phyloP scores from a whole-genome alignment of 2,888 invertebrate species.

The Leucophora obtusa region DNA sequence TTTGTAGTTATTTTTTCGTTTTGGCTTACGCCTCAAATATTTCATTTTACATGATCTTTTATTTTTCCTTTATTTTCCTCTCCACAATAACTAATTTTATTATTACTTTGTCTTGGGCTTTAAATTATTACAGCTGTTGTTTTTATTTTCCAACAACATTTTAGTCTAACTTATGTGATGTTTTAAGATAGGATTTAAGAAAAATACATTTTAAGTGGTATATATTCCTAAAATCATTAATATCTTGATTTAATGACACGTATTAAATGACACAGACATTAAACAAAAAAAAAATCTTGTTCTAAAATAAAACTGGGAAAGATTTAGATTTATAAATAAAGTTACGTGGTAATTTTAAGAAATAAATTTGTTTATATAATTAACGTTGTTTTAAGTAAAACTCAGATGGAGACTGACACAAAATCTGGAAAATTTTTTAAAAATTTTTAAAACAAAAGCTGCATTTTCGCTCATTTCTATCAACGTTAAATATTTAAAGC shows the following conservation, averaged over 20 bases:
- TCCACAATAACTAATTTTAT: neutral
- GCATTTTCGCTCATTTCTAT: too few relatives aligned
- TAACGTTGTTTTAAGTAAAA: neutral
- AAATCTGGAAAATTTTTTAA: too few relatives aligned
- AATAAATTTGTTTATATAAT: neutral
- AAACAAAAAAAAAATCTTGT: neutral
- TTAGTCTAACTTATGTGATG: neutral
- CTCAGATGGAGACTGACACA: too few relatives aligned
- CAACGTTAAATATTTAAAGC: too few relatives aligned
- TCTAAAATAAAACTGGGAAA: neutral
- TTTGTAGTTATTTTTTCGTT: slow-evolving; percentile 7
- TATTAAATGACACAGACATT: neutral
- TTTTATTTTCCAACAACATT: neutral
- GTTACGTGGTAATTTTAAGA: neutral
- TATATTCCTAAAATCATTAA: neutral
- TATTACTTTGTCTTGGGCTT: neutral
- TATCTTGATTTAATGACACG: neutral
- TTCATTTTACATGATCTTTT: neutral
- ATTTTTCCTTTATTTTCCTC: neutral
- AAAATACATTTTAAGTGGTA: neutral
- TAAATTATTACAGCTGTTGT: neutral
- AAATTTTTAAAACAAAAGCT: too few relatives aligned
- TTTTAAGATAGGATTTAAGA: neutral
- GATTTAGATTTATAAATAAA: too few relatives aligned
- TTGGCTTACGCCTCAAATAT: slow-evolving; percentile 18